Evolutionary conservation across 2,113 vertebrate species (phyloP), one percentile per base, ranked within the genome.

Genomic region (Lamprotornis superbus): DNA sequence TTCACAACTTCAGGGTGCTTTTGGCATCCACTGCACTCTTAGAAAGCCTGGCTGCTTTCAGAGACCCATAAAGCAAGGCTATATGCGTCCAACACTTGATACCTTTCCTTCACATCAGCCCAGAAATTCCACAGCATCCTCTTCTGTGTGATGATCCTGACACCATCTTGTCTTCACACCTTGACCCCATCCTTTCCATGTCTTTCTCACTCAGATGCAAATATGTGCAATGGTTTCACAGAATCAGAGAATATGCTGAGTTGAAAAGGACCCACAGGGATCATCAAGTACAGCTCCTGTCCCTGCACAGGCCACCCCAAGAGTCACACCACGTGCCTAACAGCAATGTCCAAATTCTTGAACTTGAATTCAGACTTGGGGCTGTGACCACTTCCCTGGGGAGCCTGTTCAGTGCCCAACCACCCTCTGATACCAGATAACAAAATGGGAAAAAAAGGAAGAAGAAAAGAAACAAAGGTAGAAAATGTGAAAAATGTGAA

Each of bases 41-140:
- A 79, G 57, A 64, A 88, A 83, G 1, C 28, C 53, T 56, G 53
- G 4, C 42, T 56, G 18, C 22, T 64, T 52, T 73, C n/a, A 75
- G 25, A 63, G 74, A 49, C 3, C 3, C 17, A 4, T 31, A 23
- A 23, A 53, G 31, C n/a, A 89, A 9, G 0, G 1, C 25, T 6
- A 0, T 27, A 6, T 1, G 6, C 18, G 8, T 19, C 17, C 27
- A 61, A 25, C 4, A 15, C 5, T 15, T 46, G 16, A 56, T 35
- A 42, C 10, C 22, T 69, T 15, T 61, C 37, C 27, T n/a, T 65
- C 42, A 63, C 25, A 52, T 15, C 14, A 80, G 13, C 24, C 23
- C 59, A 77, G 30, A 87, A 77, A 81, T 6, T 30, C 21, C 18
- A 60, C 10, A 76, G 13, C 2, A 1, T 28, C 28, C 27, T 83